Evolutionary conservation across 1,140 invertebrate genomes (phyloP).

Genomic region (Dinoponera quadriceps): DNA sequence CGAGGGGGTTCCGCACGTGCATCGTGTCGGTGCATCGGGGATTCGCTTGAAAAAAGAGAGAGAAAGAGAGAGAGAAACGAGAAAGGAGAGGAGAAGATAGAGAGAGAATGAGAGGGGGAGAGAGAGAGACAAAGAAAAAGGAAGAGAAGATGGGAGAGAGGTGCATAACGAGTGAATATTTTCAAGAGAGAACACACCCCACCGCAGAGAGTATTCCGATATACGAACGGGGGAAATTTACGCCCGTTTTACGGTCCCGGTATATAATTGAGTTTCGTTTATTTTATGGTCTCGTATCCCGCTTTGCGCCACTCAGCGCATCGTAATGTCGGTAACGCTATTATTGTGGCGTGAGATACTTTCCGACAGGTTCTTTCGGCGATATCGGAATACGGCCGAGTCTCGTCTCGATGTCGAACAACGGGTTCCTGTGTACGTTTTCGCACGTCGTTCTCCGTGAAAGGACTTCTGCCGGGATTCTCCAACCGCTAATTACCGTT

Average conservation of each 20-base stretch:
- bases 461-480: not conserved
- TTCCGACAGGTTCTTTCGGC: not conserved
- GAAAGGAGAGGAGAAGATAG: not conserved
- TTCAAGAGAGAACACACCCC: conserved; percentile 38
- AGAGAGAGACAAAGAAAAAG: not conserved
- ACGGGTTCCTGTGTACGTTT: not conserved
- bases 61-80: conserved; percentile 13
- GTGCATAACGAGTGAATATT: conserved; percentile 59
- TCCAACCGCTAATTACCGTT: not conserved
- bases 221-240: conserved; percentile 60
- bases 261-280: conserved; percentile 65
- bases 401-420: not conserved
- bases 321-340: not conserved
- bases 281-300: conserved; percentile 60
- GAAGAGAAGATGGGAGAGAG: not conserved
- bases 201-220: not conserved
- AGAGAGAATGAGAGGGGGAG: conserved; percentile 8
- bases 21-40: conserved; percentile 48
- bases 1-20: conserved; percentile 57
- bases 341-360: not conserved
- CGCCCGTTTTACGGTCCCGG: conserved; percentile 59
- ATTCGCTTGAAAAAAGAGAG: conserved; percentile 2
- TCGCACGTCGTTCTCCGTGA: not conserved
- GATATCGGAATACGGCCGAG: not conserved
- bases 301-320: conserved; percentile 3